phyloP scores from a whole-genome alignment of 2,888 invertebrate species.

The Noctua comes region DNA sequence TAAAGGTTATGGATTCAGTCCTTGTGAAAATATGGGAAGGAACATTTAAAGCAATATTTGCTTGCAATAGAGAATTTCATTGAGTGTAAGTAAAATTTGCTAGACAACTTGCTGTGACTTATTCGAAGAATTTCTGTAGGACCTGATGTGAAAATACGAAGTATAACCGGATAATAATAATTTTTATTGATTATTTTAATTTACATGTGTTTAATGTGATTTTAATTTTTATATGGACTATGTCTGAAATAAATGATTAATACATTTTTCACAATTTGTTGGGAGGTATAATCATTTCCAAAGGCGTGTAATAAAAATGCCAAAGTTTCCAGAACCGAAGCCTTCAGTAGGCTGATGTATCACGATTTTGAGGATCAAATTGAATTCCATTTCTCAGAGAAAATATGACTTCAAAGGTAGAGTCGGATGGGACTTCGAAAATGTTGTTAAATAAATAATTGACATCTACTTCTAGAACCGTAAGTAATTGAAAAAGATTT shows the following conservation, averaged over 20 bases:
- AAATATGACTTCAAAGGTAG: slow-evolving; percentile 44
- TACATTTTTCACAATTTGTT: slow-evolving; percentile 36
- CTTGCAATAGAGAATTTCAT: not conserved
- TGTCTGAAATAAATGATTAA: no score
- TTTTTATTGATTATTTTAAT: no score
- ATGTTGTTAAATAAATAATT: slow-evolving; percentile 20
- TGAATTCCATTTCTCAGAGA: slow-evolving; percentile 51
- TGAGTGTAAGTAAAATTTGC: not conserved
- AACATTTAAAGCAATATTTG: not conserved
- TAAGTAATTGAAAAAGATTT: slow-evolving; percentile 5
- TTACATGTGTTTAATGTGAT: no score
- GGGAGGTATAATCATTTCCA: slow-evolving; percentile 44
- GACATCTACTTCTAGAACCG: not conserved
- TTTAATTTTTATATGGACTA: no score
- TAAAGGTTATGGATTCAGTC: slow-evolving; percentile 12
- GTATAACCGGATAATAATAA: not conserved
- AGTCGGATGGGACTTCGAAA: slow-evolving; percentile 8
- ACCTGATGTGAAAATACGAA: not conserved
- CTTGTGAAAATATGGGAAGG: not conserved
- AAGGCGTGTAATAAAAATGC: slow-evolving; percentile 52
- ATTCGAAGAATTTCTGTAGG: not conserved
- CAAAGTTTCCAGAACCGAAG: slow-evolving; percentile 40
- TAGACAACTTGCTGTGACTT: not conserved
- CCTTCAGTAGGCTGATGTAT: slow-evolving; percentile 40
- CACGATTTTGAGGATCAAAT: slow-evolving; percentile 53